phyloP scores from a whole-genome alignment of 2,888 invertebrate genomes.

The Ennomos erosarius region DNA sequence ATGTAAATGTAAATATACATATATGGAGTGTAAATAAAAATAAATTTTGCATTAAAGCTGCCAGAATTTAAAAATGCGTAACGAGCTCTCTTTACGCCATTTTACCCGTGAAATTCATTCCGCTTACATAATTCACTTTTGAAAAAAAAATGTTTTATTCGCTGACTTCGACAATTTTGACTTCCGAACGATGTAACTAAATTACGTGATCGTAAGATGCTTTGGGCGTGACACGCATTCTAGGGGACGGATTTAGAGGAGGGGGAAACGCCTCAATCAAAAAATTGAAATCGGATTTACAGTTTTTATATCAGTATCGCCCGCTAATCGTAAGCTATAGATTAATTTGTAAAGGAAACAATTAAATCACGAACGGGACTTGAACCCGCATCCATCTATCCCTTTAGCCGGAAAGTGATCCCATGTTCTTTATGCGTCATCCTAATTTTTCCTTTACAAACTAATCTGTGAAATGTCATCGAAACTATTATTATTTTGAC shows the following conservation, averaged over 20 bases:
- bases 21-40: slow-evolving; percentile 2
- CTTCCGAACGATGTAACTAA: slow-evolving; percentile 23
- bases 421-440: no score
- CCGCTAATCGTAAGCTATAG: no score
- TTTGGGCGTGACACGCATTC: slow-evolving; percentile 18
- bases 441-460: no score
- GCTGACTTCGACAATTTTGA: slow-evolving; percentile 23
- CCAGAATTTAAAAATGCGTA: slow-evolving; percentile 15
- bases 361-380: no score
- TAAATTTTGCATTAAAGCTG: background rate
- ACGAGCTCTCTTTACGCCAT: slow-evolving; percentile 19
- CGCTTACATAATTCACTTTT: slow-evolving; percentile 30
- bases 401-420: no score
- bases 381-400: no score
- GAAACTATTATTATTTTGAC: no score
- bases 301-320: no score
- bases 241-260: slow-evolving; percentile 2
- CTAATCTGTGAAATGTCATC: no score
- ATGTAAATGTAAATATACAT: no score
- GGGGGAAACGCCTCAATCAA: background rate
- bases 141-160: slow-evolving; percentile 34
- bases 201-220: slow-evolving; percentile 25
- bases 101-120: slow-evolving; percentile 26
- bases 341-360: no score
- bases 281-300: no score